Percentiles rank a stretch among this genome's conserved stretches.
Conservation (phyloP, 2,888 invertebrate species). For the Drosophila kambysellisi region DNA sequence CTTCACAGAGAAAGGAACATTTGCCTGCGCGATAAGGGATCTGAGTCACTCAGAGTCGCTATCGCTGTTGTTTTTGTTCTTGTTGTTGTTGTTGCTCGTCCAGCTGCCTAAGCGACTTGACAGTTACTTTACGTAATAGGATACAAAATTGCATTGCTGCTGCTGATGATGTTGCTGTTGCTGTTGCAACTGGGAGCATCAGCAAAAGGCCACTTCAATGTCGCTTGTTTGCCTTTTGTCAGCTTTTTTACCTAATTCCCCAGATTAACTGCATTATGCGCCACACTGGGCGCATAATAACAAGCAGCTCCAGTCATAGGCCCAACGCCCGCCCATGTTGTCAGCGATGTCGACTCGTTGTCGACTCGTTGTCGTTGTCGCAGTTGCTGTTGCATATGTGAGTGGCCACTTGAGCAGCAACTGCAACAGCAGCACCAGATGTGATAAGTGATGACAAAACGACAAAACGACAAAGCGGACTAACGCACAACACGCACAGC, state of each 20-base stretch:
- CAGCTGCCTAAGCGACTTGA: conserved; percentile 65
- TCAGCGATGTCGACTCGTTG: conserved; percentile 5
- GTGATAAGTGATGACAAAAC: conserved; percentile 51
- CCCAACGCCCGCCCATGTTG: conserved; percentile 24
- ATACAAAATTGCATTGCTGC: conserved; percentile 76
- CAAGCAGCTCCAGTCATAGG: conserved; percentile 32
- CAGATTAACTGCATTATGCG: conserved; percentile 79
- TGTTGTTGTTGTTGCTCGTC: conserved; percentile 37
- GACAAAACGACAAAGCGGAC: conserved; percentile 43
- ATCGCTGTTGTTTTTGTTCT: conserved; percentile 9
- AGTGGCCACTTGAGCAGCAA: conserved; percentile 56
- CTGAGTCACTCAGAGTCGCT: conserved; percentile 58
- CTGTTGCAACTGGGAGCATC: conserved; percentile 46
- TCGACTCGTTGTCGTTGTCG: conserved; percentile 9
- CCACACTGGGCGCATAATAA: conserved; percentile 74
- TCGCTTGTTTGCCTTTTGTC: conserved; percentile 76
- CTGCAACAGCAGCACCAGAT: conserved; percentile 32
- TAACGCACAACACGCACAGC: conserved; percentile 15
- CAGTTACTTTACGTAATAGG: conserved; percentile 77
- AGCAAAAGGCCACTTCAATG: conserved; percentile 55
- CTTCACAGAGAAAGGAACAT: conserved; percentile 67
- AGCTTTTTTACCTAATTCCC: conserved; percentile 76
- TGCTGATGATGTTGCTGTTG: conserved; percentile 16
- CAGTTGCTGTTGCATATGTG: conserved; percentile 48
- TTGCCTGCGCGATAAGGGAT: conserved; percentile 71